phyloP scores from a whole-genome alignment of 2,888 invertebrate genomes.

The Lycia hirtaria region DNA sequence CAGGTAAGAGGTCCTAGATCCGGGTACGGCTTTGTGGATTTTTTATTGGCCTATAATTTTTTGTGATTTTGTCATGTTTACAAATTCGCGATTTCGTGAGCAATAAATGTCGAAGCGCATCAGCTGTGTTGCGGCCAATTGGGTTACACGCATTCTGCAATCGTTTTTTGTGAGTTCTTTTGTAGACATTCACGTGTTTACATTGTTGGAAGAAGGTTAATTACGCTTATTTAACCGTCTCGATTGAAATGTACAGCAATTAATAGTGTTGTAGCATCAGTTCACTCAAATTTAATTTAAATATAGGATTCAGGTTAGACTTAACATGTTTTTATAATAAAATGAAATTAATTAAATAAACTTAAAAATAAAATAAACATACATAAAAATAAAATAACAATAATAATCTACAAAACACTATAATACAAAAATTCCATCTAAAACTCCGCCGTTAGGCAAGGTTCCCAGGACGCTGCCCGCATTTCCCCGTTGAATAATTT shows the following conservation, averaged over 20 bases:
- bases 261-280: not conserved
- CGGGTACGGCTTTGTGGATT: slow-evolving; percentile 68
- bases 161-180: slow-evolving; percentile 33
- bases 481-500: no score
- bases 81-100: slow-evolving; percentile 78
- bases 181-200: slow-evolving; percentile 33
- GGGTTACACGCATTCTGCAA: slow-evolving; percentile 56
- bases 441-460: no score
- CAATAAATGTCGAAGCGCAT: slow-evolving; percentile 78
- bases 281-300: no score
- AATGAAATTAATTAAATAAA: no score
- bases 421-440: no score
- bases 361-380: no score
- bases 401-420: no score
- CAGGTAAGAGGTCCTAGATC: slow-evolving; percentile 82
- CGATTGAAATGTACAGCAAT: slow-evolving; percentile 14
- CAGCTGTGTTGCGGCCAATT: slow-evolving; percentile 77
- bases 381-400: no score
- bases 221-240: slow-evolving; percentile 27
- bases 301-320: no score
- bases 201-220: slow-evolving; percentile 32
- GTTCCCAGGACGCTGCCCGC: no score
- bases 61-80: slow-evolving; percentile 73
- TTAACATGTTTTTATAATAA: no score
- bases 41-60: slow-evolving; percentile 58